Evolutionary conservation across 2,113 vertebrate genomes (phyloP).

Genomic region (Progne subis): DNA sequence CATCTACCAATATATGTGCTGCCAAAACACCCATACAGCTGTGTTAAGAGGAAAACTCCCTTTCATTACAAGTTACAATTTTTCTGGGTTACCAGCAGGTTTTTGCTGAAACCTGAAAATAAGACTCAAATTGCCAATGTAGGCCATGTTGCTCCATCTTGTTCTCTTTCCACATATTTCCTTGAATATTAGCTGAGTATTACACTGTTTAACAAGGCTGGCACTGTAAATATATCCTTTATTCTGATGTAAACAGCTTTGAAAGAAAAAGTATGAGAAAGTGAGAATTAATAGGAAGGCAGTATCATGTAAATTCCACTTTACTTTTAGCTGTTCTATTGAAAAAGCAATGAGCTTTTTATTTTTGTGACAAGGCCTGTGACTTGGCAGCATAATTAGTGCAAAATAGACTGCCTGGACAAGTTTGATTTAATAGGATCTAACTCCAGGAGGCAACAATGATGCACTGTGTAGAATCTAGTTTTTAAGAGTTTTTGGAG

Average conservation of each 20-base stretch:
- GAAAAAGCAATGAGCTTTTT: constrained; percentile 6
- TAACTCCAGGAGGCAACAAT: neutral
- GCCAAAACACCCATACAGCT: neutral
- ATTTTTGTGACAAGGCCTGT: neutral
- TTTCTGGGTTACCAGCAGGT: neutral
- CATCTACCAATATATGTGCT: neutral
- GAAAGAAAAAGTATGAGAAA: neutral
- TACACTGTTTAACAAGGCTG: neutral
- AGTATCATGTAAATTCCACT: neutral
- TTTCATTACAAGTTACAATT: neutral
- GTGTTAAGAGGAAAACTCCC: neutral
- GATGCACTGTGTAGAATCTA: neutral
- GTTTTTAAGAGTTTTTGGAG: neutral
- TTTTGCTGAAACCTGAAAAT: constrained; percentile 35
- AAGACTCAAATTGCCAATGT: neutral
- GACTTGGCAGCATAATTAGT: neutral
- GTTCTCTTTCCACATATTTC: neutral
- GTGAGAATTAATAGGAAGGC: neutral
- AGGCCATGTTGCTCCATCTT: neutral
- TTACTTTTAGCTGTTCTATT: neutral
- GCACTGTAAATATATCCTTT: neutral
- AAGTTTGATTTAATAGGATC: neutral
- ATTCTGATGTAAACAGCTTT: neutral
- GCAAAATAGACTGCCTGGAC: neutral
- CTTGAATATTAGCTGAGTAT: neutral